Percentiles rank a stretch among this genome's conserved stretches.
Conservation (phyloP, 2,113 vertebrate genomes). For the Aegithalos caudatus region DNA sequence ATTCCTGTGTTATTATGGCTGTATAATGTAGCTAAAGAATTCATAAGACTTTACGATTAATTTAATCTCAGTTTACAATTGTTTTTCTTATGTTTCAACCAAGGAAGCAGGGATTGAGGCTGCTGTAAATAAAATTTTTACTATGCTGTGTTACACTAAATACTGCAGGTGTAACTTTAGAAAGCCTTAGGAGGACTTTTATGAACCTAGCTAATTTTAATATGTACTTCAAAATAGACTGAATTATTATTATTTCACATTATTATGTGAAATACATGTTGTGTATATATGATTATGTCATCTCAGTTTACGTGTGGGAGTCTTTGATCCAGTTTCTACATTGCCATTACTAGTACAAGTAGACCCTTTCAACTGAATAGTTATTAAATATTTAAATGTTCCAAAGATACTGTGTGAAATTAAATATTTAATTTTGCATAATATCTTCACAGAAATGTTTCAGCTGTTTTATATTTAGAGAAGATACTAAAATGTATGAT, state of each 20-base stretch:
- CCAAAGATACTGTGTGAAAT: constrained; percentile 6
- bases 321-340: not conserved
- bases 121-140: not conserved
- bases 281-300: not conserved
- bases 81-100: not conserved
- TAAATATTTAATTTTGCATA: constrained; percentile 23
- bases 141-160: not conserved
- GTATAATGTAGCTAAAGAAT: not conserved
- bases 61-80: not conserved
- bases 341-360: not conserved
- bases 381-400: constrained; percentile 48
- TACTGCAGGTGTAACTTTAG: not conserved
- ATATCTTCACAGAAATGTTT: not conserved
- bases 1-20: not conserved
- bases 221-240: not conserved
- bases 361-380: not conserved
- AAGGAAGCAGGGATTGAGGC: not conserved
- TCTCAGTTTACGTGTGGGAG: not conserved
- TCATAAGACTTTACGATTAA: not conserved
- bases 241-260: not conserved
- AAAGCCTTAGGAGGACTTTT: not conserved
- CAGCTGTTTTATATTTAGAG: not conserved
- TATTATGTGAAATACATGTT: not conserved
- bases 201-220: not conserved
- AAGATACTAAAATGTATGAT: not conserved